Evolutionary conservation across 2,797 vertebrate species (phyloP).

Genomic region (Crocidura indochinensis): DNA sequence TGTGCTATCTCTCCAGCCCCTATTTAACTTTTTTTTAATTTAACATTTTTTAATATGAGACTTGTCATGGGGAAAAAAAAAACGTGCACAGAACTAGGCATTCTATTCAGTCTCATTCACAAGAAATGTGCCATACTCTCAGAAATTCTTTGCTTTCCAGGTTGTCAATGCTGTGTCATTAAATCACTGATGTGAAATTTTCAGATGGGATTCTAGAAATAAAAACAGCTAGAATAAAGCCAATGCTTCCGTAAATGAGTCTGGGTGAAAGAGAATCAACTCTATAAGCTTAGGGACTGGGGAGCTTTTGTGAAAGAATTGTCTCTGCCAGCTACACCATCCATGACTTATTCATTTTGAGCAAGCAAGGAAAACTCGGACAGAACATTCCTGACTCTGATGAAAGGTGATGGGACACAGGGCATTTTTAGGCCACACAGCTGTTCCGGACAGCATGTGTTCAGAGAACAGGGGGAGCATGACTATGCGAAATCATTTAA

Average conservation of each 20-base stretch:
- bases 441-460: slow-evolving; percentile 22
- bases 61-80: slow-evolving; percentile 44
- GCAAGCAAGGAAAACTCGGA: not conserved
- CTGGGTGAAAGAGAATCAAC: not conserved
- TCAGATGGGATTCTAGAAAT: slow-evolving; percentile 11
- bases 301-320: not conserved
- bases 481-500: slow-evolving; percentile 49
- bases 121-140: slow-evolving; percentile 65
- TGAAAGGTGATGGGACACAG: slow-evolving; percentile 53
- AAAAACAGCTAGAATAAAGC: not conserved
- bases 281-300: not conserved
- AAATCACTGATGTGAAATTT: slow-evolving; percentile 52
- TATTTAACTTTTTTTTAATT: slow-evolving; percentile 79
- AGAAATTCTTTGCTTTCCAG: slow-evolving; percentile 49
- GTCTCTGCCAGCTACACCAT: not conserved
- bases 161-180: slow-evolving; percentile 2
- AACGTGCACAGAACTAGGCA: not conserved
- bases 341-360: slow-evolving; percentile 5
- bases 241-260: not conserved
- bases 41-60: slow-evolving; percentile 78
- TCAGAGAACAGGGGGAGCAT: not conserved
- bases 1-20: too few species aligned
- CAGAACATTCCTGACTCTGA: not conserved
- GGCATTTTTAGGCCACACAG: slow-evolving; percentile 50
- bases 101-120: slow-evolving; percentile 64